Evolutionary conservation across 2,888 invertebrate genomes (phyloP).

Genomic region (Physocephala rufipes): DNA sequence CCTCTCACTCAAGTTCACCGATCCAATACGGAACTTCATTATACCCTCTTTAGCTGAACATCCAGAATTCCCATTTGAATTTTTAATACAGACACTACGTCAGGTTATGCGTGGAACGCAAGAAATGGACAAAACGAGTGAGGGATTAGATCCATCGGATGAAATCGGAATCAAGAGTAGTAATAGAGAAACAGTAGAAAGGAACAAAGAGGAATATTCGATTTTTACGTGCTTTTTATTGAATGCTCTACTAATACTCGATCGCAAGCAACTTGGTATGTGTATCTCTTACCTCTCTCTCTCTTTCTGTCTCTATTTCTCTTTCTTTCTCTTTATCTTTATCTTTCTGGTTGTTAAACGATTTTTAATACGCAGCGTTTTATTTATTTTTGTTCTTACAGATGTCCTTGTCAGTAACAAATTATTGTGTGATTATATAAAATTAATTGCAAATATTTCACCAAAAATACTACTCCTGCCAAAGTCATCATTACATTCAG

Average conservation of each 20-base stretch:
- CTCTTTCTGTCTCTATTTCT: too few species aligned
- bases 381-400: slow-evolving; percentile 33
- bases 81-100: slow-evolving; percentile 67
- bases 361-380: slow-evolving; percentile 2
- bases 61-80: slow-evolving; percentile 68
- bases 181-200: slow-evolving; percentile 8
- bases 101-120: slow-evolving; percentile 36
- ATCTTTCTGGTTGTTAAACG: too few species aligned
- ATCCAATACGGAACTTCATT: slow-evolving; percentile 75
- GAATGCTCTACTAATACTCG: slow-evolving; percentile 61
- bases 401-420: slow-evolving; percentile 52
- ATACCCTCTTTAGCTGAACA: slow-evolving; percentile 73
- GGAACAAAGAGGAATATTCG: slow-evolving; percentile 15
- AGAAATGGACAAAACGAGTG: slow-evolving; percentile 49
- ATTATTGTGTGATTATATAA: slow-evolving; percentile 58
- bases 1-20: slow-evolving; percentile 73
- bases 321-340: too few species aligned
- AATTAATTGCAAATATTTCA: slow-evolving; percentile 61
- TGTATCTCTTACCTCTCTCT: background rate
- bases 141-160: slow-evolving; percentile 12
- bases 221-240: slow-evolving; percentile 60
- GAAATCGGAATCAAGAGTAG: slow-evolving; percentile 7
- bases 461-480: slow-evolving; percentile 61
- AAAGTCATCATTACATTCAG: slow-evolving; percentile 56
- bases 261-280: slow-evolving; percentile 58